Percentiles rank a stretch among this genome's conserved stretches.
phyloP scores from a whole-genome alignment of 1,140 invertebrate genomes.

The Drosophila murphyi region DNA sequence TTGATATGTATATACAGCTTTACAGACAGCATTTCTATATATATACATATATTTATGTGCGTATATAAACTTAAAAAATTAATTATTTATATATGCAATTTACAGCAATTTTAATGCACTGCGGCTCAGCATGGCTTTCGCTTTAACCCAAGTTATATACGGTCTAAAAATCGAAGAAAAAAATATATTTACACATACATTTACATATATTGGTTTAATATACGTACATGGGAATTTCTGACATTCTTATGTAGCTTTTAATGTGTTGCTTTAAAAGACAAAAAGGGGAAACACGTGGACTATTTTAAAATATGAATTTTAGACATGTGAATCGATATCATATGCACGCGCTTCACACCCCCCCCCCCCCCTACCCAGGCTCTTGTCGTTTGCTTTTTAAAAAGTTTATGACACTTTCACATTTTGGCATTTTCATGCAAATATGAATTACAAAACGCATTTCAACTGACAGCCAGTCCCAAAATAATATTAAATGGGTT shows the following conservation, averaged over 20 bases:
- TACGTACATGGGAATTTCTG: constrained; percentile 12
- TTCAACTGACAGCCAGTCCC: constrained; percentile 44
- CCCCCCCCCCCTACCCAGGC: neutral
- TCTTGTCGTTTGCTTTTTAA: constrained; percentile 56
- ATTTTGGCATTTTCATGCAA: constrained; percentile 60
- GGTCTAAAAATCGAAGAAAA: neutral
- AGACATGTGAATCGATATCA: constrained; percentile 40
- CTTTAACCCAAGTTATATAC: constrained; percentile 11
- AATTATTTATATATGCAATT: constrained; percentile 18
- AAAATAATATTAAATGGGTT: neutral
- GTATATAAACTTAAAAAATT: constrained; percentile 11
- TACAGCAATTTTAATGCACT: constrained; percentile 17
- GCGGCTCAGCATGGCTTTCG: constrained; percentile 9
- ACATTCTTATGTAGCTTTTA: constrained; percentile 40
- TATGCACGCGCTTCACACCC: neutral
- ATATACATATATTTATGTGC: neutral
- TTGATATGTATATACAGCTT: constrained; percentile 17
- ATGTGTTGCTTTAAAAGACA: constrained; percentile 14
- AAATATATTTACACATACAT: constrained; percentile 2
- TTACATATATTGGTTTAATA: constrained; percentile 13
- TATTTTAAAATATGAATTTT: constrained; percentile 44
- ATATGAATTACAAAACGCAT: constrained; percentile 73
- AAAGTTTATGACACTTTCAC: constrained; percentile 70
- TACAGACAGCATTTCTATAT: neutral
- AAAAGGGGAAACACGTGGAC: neutral